Percentiles rank a stretch among this genome's conserved stretches.
These are phyloP conservation scores for Harlomillsia oculata DNA, from an alignment of 1,140 invertebrate genomes.

Conservation along the genomic window DNA sequence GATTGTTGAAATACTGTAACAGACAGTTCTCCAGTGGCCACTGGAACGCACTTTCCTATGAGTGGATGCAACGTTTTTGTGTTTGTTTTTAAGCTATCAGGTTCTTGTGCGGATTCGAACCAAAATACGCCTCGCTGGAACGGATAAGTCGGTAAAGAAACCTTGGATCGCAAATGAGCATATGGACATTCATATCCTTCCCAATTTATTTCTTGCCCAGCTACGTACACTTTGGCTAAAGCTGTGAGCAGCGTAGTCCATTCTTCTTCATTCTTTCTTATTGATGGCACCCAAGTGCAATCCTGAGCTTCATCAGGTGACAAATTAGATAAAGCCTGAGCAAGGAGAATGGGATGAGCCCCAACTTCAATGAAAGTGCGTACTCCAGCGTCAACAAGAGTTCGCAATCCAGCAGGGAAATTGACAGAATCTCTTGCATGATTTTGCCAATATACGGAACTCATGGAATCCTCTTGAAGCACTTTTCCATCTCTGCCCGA, in stretches of 20 bases:
- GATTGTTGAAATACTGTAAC: background rate
- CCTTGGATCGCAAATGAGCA: background rate
- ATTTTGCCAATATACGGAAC: conserved; percentile 10
- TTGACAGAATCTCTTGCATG: conserved; percentile 8
- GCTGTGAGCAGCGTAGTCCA: conserved; percentile 8
- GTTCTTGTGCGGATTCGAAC: background rate
- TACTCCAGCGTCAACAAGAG: background rate
- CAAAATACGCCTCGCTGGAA: conserved; percentile 15
- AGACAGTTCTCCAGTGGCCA: background rate
- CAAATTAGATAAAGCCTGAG: conserved; percentile 1
- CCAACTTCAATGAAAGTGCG: conserved; percentile 18
- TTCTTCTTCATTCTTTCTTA: conserved; percentile 14
- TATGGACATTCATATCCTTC: background rate
- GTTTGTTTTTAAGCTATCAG: background rate
- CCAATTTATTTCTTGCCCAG: conserved; percentile 13
- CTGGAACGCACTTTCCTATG: conserved; percentile 6
- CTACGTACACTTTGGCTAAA: conserved; percentile 13
- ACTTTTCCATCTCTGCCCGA: background rate
- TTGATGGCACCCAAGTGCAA: conserved; percentile 11
- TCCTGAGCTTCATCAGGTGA: background rate
- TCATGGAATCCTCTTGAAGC: background rate
- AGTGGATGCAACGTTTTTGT: conserved; percentile 14
- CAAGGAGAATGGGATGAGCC: conserved; percentile 14
- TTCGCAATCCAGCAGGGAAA: conserved; percentile 3
- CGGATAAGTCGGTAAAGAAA: conserved; percentile 15